Conservation (phyloP, 1,140 invertebrate genomes). For the Nixonia krombeini region DNA sequence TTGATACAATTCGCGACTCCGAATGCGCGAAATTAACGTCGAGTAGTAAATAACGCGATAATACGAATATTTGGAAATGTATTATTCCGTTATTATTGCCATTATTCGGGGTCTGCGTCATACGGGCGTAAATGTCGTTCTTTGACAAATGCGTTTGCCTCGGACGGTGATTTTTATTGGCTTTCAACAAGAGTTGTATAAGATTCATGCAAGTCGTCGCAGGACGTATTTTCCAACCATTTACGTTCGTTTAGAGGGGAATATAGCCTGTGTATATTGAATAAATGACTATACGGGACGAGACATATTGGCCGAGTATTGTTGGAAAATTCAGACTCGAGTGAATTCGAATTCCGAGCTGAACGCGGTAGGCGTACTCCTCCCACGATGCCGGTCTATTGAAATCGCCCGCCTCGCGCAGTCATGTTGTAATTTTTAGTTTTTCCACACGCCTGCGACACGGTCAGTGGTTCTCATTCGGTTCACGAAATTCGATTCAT, state of each 20-base stretch:
- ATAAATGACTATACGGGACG: constrained; percentile 64
- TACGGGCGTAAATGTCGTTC: constrained; percentile 4
- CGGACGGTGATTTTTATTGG: constrained; percentile 4
- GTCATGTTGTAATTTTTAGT: constrained; percentile 49
- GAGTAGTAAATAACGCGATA: too few species aligned
- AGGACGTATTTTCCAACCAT: too few species aligned
- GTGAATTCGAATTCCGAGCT: constrained; percentile 63
- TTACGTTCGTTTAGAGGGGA: too few species aligned
- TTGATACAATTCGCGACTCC: too few species aligned
- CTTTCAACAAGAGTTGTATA: constrained; percentile 2
- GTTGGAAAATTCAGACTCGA: constrained; percentile 61
- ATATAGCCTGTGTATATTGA: too few species aligned
- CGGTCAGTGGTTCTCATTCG: constrained; percentile 49
- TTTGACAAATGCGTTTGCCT: not conserved
- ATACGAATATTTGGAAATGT: too few species aligned
- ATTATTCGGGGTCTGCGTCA: too few species aligned
- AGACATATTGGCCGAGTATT: constrained; percentile 62
- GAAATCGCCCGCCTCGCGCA: constrained; percentile 44
- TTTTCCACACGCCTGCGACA: constrained; percentile 37
- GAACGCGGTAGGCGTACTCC: constrained; percentile 58
- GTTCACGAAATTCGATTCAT: too few species aligned
- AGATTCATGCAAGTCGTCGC: constrained; percentile 2
- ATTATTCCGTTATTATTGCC: too few species aligned
- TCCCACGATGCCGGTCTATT: constrained; percentile 46
- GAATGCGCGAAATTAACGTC: too few species aligned